Conservation (phyloP, 2,113 vertebrate species). For the Sphaerodactylus townsendi region DNA sequence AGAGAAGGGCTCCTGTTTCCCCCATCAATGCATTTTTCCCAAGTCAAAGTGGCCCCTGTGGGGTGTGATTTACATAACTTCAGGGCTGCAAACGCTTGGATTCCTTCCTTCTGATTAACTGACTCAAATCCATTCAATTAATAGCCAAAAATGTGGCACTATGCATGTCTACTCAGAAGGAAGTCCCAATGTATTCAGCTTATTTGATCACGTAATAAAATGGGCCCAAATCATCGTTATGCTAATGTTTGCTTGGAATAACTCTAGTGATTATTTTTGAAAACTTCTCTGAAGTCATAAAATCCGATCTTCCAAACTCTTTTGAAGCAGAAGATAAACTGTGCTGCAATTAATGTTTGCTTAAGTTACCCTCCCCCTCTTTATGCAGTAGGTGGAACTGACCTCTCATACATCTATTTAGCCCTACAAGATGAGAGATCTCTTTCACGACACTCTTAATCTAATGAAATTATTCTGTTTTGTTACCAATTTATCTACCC, state of each 20-base stretch:
- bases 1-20: no score
- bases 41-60: no score
- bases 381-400: constrained; percentile 61
- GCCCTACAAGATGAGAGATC: constrained; percentile 49
- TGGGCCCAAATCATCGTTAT: neutral
- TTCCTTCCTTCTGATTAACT: no score
- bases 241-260: neutral
- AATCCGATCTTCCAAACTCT: constrained; percentile 63
- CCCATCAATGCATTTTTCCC: no score
- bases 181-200: no score
- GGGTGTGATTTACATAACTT: no score
- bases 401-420: constrained; percentile 49
- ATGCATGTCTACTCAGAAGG: no score
- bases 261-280: constrained; percentile 61
- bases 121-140: no score
- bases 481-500: constrained; percentile 65
- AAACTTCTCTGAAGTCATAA: constrained; percentile 64
- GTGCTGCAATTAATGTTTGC: constrained; percentile 27
- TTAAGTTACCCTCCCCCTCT: constrained; percentile 57
- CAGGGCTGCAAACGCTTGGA: no score
- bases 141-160: no score
- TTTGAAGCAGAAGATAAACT: constrained; percentile 67
- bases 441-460: constrained; percentile 55
- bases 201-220: neutral
- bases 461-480: constrained; percentile 68